Evolutionary conservation across 2,797 vertebrate genomes (phyloP), one percentile per base, ranked within the genome.

Genomic region (Sebastes flavidus): DNA sequence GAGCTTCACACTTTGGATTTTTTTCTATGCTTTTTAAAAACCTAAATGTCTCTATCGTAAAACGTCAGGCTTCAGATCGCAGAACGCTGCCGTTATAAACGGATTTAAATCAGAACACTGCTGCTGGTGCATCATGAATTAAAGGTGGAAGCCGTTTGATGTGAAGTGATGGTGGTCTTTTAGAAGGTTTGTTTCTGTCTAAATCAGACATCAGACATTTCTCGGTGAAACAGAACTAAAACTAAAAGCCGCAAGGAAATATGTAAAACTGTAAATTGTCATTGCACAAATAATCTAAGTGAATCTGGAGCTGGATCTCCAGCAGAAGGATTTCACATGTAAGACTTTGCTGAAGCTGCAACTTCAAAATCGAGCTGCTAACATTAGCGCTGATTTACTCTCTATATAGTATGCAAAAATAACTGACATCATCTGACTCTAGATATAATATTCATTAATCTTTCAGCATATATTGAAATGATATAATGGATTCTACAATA

Each of bases 381-480:
- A 67, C 16, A 61, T 32, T 0, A 73, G 25, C 29, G 61, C 52
- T 2, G 65, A 82, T 58, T 62, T 2, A 34, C 18, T 55, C 56
- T 66, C 34, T 36, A 36, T 73, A 10, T 46, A 4, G 24, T 68
- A 38, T 68, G 46, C 29, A 80, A 86, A 84, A 80, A 88, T 86
- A 80, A 25, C 24, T 13, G 30, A 54, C 36, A 62, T 59, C 46
- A 54, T 72, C 25, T 67, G 36, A 54, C 18, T 67, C 3, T 18
- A 80, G 9, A 84, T 56, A 38, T 16, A 52, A 77, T 68, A 71
- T 46, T 73, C 11, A 72, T 69, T 65, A 12, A n/a, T 25, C 13
- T 59, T 38, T 54, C 38, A 38, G 63, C 54, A 63, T 22, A 61
- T 73, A 52, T 81, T 86, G 72, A 86, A 86, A 84, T 81, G 55